Evolutionary conservation across 2,113 vertebrate species (phyloP), one percentile per base, ranked within the genome.

Genomic region (Forbesichthys agassizii): DNA sequence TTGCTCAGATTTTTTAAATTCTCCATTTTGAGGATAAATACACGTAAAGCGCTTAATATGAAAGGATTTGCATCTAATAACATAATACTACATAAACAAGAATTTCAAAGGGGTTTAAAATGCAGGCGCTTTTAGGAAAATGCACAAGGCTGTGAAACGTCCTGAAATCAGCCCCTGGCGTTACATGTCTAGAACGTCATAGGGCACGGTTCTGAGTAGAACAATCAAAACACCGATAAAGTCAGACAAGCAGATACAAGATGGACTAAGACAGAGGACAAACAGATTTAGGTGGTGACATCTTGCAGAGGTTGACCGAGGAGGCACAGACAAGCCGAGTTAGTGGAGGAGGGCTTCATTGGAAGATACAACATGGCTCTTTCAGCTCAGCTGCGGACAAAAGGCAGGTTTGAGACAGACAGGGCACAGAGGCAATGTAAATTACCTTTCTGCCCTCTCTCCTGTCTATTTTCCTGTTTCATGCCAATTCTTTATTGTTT

Each of bases 311-410:
- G 33, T 51, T 33, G 78, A 70, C 63, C 66, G 68, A 66, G 61
- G 48, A 66, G 61, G 48, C n/a, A 4, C 8, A 55, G 64, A 14
- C 49, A 33, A 56, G 64, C 66, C 51, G 53, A 63, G 12, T 18
- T 65, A 56, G 6, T 18, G 57, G 13, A 48, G n/a, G 48, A 14
- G 48, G 16, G 71, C 58, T 57, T 84, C 80, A 86, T 82, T 80
- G 75, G 75, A 53, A 14, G 59, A 57, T 80, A 75, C 48, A 73
- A 47, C 64, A 3, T 71, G 75, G 73, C 72, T 82, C 83, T 82
- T 82, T 82, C 79, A 73, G 63, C 75, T 42, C 11, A 11, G 76
- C 75, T 71, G 81, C 77, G 80, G 72, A 84, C 73, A 69, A 83
- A 75, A 59, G 67, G 75, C 73, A 75, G 68, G 68, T 73, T 71